These are phyloP conservation scores for Albula glossodonta DNA, from an alignment of 2,113 vertebrate species.

Conservation along the genomic window DNA sequence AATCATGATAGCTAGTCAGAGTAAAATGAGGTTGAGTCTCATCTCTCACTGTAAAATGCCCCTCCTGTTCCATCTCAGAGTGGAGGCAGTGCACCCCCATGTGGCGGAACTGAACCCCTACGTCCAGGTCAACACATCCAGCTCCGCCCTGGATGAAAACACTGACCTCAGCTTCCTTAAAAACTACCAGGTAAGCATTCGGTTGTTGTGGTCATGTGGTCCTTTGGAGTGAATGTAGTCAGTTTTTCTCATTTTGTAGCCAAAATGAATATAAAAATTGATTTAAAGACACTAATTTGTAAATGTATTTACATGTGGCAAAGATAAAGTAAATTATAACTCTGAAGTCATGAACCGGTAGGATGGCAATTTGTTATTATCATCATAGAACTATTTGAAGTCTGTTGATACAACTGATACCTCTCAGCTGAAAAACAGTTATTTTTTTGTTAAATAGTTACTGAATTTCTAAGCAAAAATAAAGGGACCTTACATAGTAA, in stretches of 20 bases:
- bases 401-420: too few species aligned
- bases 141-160: constrained; percentile 73
- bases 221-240: neutral
- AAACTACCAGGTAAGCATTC: constrained; percentile 78
- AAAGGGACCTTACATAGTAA: too few species aligned
- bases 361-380: too few species aligned
- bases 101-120: constrained; percentile 93
- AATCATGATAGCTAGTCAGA: neutral
- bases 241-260: too few species aligned
- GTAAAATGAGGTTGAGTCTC: neutral
- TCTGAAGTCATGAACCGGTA: neutral
- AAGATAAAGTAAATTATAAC: neutral
- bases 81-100: constrained; percentile 80
- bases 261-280: too few species aligned
- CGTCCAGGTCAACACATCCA: constrained; percentile 83
- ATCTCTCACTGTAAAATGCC: neutral
- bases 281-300: too few species aligned
- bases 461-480: too few species aligned
- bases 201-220: neutral
- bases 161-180: constrained; percentile 87
- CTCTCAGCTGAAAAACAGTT: too few species aligned
- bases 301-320: too few species aligned
- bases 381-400: too few species aligned
- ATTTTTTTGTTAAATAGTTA: too few species aligned
- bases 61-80: constrained; percentile 65